Evolutionary conservation across 1,140 invertebrate genomes (phyloP), one percentile per base, ranked within the genome.

Genomic region (Cydia amplana): DNA sequence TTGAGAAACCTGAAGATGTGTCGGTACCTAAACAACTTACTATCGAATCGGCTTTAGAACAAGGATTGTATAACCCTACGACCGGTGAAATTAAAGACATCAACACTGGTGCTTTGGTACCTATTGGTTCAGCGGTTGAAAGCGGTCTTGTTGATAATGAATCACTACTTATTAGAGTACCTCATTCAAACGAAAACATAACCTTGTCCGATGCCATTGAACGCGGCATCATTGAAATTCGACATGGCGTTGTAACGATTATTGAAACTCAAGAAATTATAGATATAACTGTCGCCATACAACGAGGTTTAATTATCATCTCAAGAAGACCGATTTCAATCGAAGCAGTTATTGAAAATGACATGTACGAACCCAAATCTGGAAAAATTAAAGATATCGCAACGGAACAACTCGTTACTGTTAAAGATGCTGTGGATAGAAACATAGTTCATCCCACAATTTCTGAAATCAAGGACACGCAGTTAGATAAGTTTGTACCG

Each of bases 401-500:
- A 36, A 96, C 95, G 4, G 95, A 95, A 79, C 95, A 96, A 88
- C 89, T 94, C 67, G 93, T 97, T 6, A 94, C 95, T 78, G 89
- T 98, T 18, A 93, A 95, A 79, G 96, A 97, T 85, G 96, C 96
- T 14, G 95, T 98, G 55, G 94, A 95, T 83, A 94, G 96, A 85
- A 95, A 96, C 77, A 95, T 98, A 72, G 94, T 98, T 36, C 96
- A 98, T 93, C 94, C 96, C 2, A 96, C 96, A 77, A 96, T 97
- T 78, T 96, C 96, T n/a, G 94, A 96, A 87, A 96, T 97, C 80
- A 96, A 96, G 87, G 96, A 98, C 85, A 95, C 95, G 0, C 94
- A 94, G 83, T 94, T 94, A 67, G 94, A 96, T 73, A 94, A 94
- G 74, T 96, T 95, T 82, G 87, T 96, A 2, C 94, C 95, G n/a